These are phyloP conservation scores for Pedionomus torquatus DNA, from an alignment of 2,113 vertebrate genomes.

Conservation along the genomic window DNA sequence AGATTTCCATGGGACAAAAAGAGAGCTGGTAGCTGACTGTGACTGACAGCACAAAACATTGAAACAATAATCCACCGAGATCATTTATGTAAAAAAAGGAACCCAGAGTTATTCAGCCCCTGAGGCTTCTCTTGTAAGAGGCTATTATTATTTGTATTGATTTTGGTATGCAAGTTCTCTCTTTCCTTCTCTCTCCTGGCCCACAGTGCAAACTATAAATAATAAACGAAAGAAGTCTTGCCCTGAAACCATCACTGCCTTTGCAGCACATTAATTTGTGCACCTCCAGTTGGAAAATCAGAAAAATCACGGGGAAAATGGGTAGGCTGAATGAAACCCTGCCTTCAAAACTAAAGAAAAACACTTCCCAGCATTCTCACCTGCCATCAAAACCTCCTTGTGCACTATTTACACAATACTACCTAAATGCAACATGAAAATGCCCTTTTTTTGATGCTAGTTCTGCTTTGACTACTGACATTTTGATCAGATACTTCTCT, in stretches of 20 bases:
- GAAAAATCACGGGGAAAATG: not conserved
- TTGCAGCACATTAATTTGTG: slow-evolving; percentile 40
- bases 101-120: slow-evolving; percentile 27
- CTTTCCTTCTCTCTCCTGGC: slow-evolving; percentile 28
- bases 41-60: slow-evolving; percentile 47
- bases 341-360: not conserved
- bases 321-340: not conserved
- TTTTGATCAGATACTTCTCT: not conserved
- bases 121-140: slow-evolving; percentile 62
- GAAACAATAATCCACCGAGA: slow-evolving; percentile 35
- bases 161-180: slow-evolving; percentile 68
- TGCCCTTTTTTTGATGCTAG: not conserved
- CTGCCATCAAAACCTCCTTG: not conserved
- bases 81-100: slow-evolving; percentile 39
- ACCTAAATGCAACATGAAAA: not conserved
- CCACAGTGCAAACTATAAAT: slow-evolving; percentile 68
- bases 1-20: slow-evolving; percentile 12
- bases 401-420: not conserved
- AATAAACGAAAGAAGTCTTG: slow-evolving; percentile 60
- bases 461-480: not conserved
- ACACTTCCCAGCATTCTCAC: not conserved
- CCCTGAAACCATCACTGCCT: slow-evolving; percentile 30
- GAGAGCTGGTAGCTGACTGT: not conserved
- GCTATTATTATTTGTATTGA: slow-evolving; percentile 76
- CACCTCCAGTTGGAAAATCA: not conserved